These are phyloP conservation scores for Diploptera punctata DNA, from an alignment of 2,888 invertebrate genomes.

Conservation along the genomic window DNA sequence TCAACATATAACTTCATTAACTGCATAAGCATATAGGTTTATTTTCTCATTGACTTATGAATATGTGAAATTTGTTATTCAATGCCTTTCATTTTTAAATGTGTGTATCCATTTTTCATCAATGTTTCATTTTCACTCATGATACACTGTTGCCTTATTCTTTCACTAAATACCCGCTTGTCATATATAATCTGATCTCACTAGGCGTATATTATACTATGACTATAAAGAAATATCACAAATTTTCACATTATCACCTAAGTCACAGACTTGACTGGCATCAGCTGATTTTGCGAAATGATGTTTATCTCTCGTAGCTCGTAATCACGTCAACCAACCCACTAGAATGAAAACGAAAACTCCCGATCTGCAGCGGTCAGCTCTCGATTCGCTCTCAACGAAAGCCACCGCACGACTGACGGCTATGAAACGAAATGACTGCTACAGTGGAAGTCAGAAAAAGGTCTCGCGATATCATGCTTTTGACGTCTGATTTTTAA, in stretches of 20 bases:
- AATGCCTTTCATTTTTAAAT: neutral
- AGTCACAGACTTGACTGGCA: neutral
- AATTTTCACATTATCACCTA: neutral
- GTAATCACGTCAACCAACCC: neutral
- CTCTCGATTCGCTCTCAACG: neutral
- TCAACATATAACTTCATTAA: no score
- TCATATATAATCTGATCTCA: no score
- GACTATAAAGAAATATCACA: neutral
- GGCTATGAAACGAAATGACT: no score
- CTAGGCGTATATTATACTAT: no score
- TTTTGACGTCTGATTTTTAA: no score
- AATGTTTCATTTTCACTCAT: neutral
- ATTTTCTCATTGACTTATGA: no score
- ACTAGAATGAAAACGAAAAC: neutral
- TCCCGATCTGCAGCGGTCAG: neutral
- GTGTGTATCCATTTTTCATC: neutral
- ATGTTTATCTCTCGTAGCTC: neutral
- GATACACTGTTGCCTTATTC: neutral
- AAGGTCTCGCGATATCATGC: no score
- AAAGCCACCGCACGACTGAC: neutral
- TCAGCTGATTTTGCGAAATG: constrained; percentile 2
- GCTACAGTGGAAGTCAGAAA: no score
- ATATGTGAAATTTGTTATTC: neutral
- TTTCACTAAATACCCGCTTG: neutral
- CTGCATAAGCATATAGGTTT: no score